Percentiles rank a stretch among this genome's conserved stretches.
These are phyloP conservation scores for Hyposoter dolosus DNA, from an alignment of 2,888 invertebrate species.

Conservation along the genomic window DNA sequence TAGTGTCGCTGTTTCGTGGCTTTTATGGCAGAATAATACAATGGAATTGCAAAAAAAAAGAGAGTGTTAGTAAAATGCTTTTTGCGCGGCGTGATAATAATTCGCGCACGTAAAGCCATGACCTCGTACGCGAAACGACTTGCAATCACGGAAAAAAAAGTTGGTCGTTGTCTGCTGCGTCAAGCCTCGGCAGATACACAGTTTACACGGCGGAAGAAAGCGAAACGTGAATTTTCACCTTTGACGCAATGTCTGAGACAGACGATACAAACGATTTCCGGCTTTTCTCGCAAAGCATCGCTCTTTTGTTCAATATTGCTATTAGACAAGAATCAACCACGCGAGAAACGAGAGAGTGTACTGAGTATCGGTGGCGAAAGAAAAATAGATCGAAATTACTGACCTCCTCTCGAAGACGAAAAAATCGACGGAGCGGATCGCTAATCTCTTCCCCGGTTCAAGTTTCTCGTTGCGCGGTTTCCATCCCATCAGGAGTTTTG, in stretches of 20 bases:
- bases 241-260: slow-evolving; percentile 70
- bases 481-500: background rate
- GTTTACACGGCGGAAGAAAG: slow-evolving; percentile 75
- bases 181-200: slow-evolving; percentile 22
- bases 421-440: slow-evolving; percentile 71
- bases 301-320: slow-evolving; percentile 13
- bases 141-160: slow-evolving; percentile 17
- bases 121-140: slow-evolving; percentile 31
- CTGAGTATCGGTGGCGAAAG: background rate
- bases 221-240: slow-evolving; percentile 74
- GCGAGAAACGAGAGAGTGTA: slow-evolving; percentile 37
- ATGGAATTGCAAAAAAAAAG: background rate
- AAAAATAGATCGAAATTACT: slow-evolving; percentile 66
- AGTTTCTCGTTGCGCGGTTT: background rate
- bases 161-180: slow-evolving; percentile 5
- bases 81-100: slow-evolving; percentile 21
- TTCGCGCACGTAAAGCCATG: slow-evolving; percentile 21
- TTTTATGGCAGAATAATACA: background rate
- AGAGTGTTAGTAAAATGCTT: slow-evolving; percentile 1
- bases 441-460: background rate
- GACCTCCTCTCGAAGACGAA: slow-evolving; percentile 64
- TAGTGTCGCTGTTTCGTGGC: background rate
- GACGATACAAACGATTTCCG: slow-evolving; percentile 59
- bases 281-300: slow-evolving; percentile 41
- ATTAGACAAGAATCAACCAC: slow-evolving; percentile 19